Conservation (phyloP, 2,113 vertebrate genomes). For the Takifugu flavidus region DNA sequence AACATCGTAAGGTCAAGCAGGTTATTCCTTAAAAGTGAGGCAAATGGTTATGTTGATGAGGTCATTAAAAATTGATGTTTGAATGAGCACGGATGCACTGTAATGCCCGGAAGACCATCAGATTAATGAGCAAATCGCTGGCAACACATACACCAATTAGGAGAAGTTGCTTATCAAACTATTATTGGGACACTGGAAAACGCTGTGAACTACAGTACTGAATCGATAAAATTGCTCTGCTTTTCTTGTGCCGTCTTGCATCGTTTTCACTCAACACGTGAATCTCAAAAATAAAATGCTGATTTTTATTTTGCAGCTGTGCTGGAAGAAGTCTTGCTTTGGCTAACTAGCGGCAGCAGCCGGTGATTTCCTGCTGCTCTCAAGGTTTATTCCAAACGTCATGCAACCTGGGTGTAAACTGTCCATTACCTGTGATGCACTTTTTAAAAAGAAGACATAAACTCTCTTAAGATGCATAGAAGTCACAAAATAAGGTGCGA, state of each 20-base stretch:
- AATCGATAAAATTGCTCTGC: slow-evolving; percentile 43
- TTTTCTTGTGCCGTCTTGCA: slow-evolving; percentile 24
- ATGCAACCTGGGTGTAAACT: slow-evolving; percentile 38
- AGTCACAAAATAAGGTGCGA: slow-evolving; percentile 67
- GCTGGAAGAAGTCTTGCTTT: slow-evolving; percentile 65
- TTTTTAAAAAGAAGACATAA: slow-evolving; percentile 47
- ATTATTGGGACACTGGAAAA: slow-evolving; percentile 50
- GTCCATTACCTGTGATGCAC: slow-evolving; percentile 25
- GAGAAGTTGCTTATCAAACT: slow-evolving; percentile 31
- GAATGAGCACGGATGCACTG: too few species aligned
- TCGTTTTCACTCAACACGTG: slow-evolving; percentile 20
- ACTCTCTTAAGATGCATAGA: slow-evolving; percentile 69
- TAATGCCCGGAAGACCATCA: slow-evolving; percentile 28
- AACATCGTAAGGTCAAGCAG: slow-evolving; percentile 39
- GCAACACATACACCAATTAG: slow-evolving; percentile 46
- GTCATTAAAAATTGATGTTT: background rate
- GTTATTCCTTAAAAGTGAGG: slow-evolving; percentile 32
- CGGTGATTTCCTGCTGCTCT: slow-evolving; percentile 36
- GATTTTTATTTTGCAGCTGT: slow-evolving; percentile 55
- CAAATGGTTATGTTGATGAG: slow-evolving; percentile 49
- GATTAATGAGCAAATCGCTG: slow-evolving; percentile 26
- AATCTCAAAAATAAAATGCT: slow-evolving; percentile 38
- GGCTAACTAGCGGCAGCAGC: slow-evolving; percentile 65
- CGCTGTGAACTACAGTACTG: slow-evolving; percentile 56
- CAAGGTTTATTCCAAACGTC: slow-evolving; percentile 34